Base-by-base conservation (phyloP, 2,113 vertebrate genomes). In the Delphinus delphis region DNA sequence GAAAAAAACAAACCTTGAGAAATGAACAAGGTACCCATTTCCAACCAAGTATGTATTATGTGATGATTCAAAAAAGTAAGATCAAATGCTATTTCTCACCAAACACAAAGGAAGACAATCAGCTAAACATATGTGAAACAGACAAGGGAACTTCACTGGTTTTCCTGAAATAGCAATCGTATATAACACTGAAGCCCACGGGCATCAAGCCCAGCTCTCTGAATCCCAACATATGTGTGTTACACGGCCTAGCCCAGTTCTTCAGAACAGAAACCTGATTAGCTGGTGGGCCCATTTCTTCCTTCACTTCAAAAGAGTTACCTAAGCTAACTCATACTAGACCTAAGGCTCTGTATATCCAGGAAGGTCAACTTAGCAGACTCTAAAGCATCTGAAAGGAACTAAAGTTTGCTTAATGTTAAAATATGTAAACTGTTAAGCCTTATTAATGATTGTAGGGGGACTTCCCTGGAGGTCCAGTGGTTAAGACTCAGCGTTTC, bases 71-170 rank as follows among this genome's bases (percentile, higher is more conserved):
- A 93, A 38, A 95, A 82, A 80, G 74, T 88, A 38, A 44, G 88
- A 88, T 89, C 85, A 83, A 96, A 82, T 93, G 60, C 38, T 41
- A 67, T 89, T 87, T 80, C 68, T 86, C 90, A 86, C 31, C 89
- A 89, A 97, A 87, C 94, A 74, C 60, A 93, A 98, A 95, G 88
- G 50, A 95, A 97, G 82, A 92, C 88, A 97, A 97, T 96, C 79
- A 96, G 74, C 47, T 95, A 86, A 97, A 88, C 91, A 97, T 95
- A 98, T 88, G 82, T 93, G 82, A 96, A 97, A 65, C 80, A 94
- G 93, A 96, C 76, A 93, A 95, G 93, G 93, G 58, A 97, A 94
- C 70, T 93, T 95, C 86, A 91, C 91, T 95, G 79, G 89, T 91
- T 97, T 86, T 96, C 85, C n/a, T n/a, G 31, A 95, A 93, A 93